Base-by-base conservation (phyloP, 1,140 invertebrate genomes). In the Atta cephalotes region DNA sequence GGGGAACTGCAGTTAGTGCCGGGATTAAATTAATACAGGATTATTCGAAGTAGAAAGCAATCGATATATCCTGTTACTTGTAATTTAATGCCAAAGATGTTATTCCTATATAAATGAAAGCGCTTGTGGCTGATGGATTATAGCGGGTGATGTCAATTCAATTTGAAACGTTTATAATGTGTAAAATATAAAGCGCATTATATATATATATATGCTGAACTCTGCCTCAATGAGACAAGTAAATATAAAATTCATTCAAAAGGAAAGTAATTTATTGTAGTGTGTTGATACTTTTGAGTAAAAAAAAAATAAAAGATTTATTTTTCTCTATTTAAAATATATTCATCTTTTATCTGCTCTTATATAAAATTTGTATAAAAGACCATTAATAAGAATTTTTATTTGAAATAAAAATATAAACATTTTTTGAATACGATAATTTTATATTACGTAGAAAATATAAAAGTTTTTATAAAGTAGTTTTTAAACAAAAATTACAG, bases 41-140 rank as follows among this genome's bases (percentile, higher is more conserved):
- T 84, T 76, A 84, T 71, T 62, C 70, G 35, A 79, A 79, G 51
- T 84, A 84, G 79, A 56, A 16, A 65, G n/a, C 63, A 78, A 77
- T 77, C 60, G 58, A 79, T 79, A 87, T 63, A 28, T 76, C 62
- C 70, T 86, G 68, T 45, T 79, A 74, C 58, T 28, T 63, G 77
- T 74, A 85, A 82, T 65, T 76, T 71, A 53, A 74, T 58, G 74
- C 68, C 21, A 51, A 86, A 45, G 58, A 86, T 76, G 51, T 78
- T 71, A 70, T 74, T 70, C 49, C 28, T 72, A 82, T 31, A 9
- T 51, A 56, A 65, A 62, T 76, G 39, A 51, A 60, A 39, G 39
- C 68, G 70, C 70, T 84, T 84, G 39, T 45, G 53, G 51, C 63
- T 74, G 82, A 80, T 5, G 81, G 18, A 53, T 70, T 45, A 77